Percentiles rank a stretch among this genome's conserved stretches.
Evolutionary conservation across 2,113 vertebrate species (phyloP).

Genomic region (Tachycineta bicolor): DNA sequence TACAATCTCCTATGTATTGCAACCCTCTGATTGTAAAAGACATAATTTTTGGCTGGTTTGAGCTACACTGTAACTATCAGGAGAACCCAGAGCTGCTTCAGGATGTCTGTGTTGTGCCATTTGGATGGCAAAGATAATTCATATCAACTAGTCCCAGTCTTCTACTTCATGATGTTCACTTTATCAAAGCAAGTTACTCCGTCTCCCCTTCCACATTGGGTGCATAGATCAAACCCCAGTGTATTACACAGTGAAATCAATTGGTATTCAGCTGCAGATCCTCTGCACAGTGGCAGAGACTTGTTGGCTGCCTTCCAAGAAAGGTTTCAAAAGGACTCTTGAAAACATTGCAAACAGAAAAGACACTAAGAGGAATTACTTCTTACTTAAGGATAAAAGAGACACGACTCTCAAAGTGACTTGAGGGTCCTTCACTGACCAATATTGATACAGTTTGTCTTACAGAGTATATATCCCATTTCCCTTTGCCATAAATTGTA

Average conservation of each 20-base stretch:
- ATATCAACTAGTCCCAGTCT: background rate
- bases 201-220: background rate
- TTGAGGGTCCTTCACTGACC: background rate
- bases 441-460: background rate
- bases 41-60: background rate
- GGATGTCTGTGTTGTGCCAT: background rate
- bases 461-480: background rate
- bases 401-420: background rate
- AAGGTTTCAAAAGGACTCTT: background rate
- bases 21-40: background rate
- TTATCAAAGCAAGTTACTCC: background rate
- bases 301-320: slow-evolving; percentile 27
- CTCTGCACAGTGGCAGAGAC: background rate
- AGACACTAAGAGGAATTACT: background rate
- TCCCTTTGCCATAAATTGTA: background rate
- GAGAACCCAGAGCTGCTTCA: background rate
- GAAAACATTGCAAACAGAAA: background rate
- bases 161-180: background rate
- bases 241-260: background rate
- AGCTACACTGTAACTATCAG: background rate
- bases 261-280: slow-evolving; percentile 5
- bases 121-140: background rate
- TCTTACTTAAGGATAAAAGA: background rate
- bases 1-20: background rate
- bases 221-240: background rate